These are phyloP conservation scores for Drosophila niveifrons DNA, from an alignment of 2,888 invertebrate genomes.

Conservation along the genomic window DNA sequence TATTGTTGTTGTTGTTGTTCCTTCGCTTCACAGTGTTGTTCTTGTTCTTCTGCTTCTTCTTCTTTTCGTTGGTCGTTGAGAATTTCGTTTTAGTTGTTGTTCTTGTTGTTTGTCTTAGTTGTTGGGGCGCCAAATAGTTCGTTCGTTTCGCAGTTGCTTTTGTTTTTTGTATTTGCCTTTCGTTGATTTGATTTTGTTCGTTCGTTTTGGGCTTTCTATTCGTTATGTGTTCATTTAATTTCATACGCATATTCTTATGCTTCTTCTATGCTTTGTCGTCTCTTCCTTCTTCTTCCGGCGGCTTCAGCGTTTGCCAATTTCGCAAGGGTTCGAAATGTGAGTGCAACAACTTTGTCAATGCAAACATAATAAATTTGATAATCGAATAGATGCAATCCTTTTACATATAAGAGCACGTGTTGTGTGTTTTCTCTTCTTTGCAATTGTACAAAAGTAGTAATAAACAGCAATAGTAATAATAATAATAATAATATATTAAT, in stretches of 20 bases:
- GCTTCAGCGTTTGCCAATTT: slow-evolving; percentile 72
- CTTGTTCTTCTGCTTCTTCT: slow-evolving; percentile 34
- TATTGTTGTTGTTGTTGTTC: slow-evolving; percentile 12
- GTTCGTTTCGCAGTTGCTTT: slow-evolving; percentile 39
- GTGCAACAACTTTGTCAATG: slow-evolving; percentile 58
- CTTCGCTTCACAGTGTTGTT: slow-evolving; percentile 14
- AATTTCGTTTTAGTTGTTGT: slow-evolving; percentile 29
- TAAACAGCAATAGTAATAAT: slow-evolving; percentile 20
- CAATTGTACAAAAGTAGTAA: slow-evolving; percentile 10
- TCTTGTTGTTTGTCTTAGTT: slow-evolving; percentile 44
- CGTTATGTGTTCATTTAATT: slow-evolving; percentile 22
- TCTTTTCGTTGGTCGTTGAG: slow-evolving; percentile 33
- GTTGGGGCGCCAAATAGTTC: slow-evolving; percentile 55
- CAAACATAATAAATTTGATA: slow-evolving; percentile 65
- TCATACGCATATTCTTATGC: slow-evolving; percentile 18
- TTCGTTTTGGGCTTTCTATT: slow-evolving; percentile 54
- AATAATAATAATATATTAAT: slow-evolving; percentile 6
- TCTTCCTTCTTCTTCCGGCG: slow-evolving; percentile 58
- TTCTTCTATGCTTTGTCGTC: slow-evolving; percentile 6
- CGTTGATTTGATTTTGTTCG: slow-evolving; percentile 48
- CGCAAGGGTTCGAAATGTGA: slow-evolving; percentile 71
- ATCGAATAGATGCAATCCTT: slow-evolving; percentile 28
- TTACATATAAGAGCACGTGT: slow-evolving; percentile 26
- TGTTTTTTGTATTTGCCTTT: slow-evolving; percentile 37
- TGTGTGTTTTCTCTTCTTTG: slow-evolving; percentile 26